These are phyloP conservation scores for Drosophila obscura DNA, from an alignment of 1,140 invertebrate species.

Conservation along the genomic window DNA sequence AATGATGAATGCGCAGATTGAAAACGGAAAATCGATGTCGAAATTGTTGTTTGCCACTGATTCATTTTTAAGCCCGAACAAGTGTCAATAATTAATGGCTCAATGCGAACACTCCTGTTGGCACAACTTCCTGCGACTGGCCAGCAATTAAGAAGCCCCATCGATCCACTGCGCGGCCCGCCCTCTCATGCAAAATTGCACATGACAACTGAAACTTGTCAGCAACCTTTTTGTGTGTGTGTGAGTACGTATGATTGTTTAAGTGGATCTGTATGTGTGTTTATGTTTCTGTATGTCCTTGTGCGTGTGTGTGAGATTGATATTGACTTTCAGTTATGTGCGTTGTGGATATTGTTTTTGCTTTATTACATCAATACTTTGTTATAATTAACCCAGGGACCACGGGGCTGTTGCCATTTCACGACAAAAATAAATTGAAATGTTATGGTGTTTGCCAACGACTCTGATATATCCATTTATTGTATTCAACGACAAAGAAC, in stretches of 20 bases:
- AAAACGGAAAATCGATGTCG: slow-evolving; percentile 14
- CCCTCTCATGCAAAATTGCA: slow-evolving; percentile 30
- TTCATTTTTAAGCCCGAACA: slow-evolving; percentile 48
- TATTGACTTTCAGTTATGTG: slow-evolving; percentile 21
- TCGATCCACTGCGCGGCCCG: slow-evolving; percentile 33
- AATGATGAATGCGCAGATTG: slow-evolving; percentile 31
- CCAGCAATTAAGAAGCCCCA: slow-evolving; percentile 41
- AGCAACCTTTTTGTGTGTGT: slow-evolving; percentile 14
- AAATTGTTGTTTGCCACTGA: slow-evolving; percentile 27
- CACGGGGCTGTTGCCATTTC: slow-evolving; percentile 2
- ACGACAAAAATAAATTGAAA: slow-evolving; percentile 10
- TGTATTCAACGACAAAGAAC: too few species aligned
- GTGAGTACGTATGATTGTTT: slow-evolving; percentile 3
- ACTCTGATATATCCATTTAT: not conserved
- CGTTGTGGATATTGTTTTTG: slow-evolving; percentile 12
- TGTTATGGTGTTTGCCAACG: not conserved
- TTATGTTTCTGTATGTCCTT: slow-evolving; percentile 11
- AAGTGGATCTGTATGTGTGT: slow-evolving; percentile 14
- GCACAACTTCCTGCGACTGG: slow-evolving; percentile 10
- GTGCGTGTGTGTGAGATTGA: not conserved
- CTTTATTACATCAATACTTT: slow-evolving; percentile 44
- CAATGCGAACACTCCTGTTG: slow-evolving; percentile 9
- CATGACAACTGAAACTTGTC: slow-evolving; percentile 43
- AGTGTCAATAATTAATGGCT: slow-evolving; percentile 65
- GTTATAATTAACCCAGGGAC: slow-evolving; percentile 42